phyloP scores from a whole-genome alignment of 2,113 vertebrate genomes.

The Suricata suricatta region DNA sequence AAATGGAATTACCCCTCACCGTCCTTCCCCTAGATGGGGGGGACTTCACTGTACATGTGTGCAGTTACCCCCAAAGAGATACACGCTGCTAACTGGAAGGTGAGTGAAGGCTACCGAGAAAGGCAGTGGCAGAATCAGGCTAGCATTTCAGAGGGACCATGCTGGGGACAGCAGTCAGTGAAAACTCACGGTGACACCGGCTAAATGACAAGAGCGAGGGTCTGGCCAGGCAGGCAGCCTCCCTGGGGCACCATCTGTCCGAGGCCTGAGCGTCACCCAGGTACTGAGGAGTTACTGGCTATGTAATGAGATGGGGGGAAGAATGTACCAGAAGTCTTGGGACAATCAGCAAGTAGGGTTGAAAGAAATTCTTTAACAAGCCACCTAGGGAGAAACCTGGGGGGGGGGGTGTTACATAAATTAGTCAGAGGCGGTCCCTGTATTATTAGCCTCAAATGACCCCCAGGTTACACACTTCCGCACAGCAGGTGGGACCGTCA shows the following conservation, averaged over 20 bases:
- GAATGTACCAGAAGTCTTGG: neutral
- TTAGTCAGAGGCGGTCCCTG: neutral
- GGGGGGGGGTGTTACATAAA: neutral
- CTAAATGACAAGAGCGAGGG: neutral
- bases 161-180: neutral
- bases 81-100: neutral
- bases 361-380: neutral
- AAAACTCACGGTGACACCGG: neutral
- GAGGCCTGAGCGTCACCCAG: neutral
- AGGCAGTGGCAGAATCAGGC: neutral
- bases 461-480: neutral
- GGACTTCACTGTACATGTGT: neutral
- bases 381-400: neutral
- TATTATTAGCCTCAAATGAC: neutral
- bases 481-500: neutral
- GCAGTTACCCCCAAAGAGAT: neutral
- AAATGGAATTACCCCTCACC: neutral
- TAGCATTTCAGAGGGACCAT: neutral
- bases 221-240: neutral
- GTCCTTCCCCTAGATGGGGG: neutral
- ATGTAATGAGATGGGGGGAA: neutral
- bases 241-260: neutral
- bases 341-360: neutral
- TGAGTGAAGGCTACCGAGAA: neutral
- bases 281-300: no score